A percentile compares a stretch with the other conserved stretches of the same genome.
These are phyloP conservation scores for Nanorana parkeri DNA, from an alignment of 2,113 vertebrate species.

Conservation along the genomic window DNA sequence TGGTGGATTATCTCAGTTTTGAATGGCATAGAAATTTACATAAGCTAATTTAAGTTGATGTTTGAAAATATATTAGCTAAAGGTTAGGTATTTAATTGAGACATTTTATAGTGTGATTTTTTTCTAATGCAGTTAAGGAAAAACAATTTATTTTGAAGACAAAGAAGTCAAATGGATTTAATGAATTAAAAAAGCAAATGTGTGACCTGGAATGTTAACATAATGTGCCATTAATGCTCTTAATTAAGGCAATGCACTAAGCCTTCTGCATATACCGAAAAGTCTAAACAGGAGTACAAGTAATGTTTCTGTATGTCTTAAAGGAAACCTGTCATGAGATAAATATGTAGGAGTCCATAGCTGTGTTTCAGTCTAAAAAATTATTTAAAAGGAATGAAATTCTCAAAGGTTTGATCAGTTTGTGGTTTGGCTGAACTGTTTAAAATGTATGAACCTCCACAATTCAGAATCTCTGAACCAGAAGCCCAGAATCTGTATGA, in stretches of 20 bases:
- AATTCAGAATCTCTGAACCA: too few species aligned
- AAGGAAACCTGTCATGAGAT: too few species aligned
- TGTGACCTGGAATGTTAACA: neutral
- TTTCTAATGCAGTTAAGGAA: neutral
- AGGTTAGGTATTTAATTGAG: conserved; percentile 29
- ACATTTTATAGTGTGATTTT: neutral
- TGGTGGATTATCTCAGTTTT: conserved; percentile 17
- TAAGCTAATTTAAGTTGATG: conserved; percentile 40
- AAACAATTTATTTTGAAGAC: neutral
- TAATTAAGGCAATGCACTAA: neutral
- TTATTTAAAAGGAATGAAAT: too few species aligned
- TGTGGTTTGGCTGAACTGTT: too few species aligned
- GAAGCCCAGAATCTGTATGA: too few species aligned
- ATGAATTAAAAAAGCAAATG: neutral
- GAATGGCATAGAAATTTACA: conserved; percentile 37
- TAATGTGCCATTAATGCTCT: neutral
- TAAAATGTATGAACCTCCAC: too few species aligned
- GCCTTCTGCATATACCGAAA: too few species aligned
- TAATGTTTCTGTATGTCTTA: too few species aligned
- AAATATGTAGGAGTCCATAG: too few species aligned
- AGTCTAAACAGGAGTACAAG: too few species aligned
- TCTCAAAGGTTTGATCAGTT: too few species aligned
- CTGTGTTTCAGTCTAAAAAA: too few species aligned
- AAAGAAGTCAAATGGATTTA: neutral
- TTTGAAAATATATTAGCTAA: conserved; percentile 23